phyloP scores from a whole-genome alignment of 2,888 invertebrate species.

The Matsumyia berberina region DNA sequence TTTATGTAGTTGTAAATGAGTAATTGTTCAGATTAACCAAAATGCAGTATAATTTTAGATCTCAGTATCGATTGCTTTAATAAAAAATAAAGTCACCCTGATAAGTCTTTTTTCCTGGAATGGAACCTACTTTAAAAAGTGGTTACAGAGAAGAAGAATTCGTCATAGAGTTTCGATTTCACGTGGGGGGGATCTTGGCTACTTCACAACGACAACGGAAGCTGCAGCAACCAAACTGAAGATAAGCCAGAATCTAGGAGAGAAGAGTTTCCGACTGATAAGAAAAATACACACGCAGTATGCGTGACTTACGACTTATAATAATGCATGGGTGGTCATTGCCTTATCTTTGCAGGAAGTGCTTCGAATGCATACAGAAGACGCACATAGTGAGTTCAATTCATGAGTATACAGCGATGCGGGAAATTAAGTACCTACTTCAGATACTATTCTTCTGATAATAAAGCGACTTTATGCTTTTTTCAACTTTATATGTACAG shows the following conservation, averaged over 20 bases:
- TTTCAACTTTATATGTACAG: too few relatives aligned
- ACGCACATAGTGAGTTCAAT: background rate
- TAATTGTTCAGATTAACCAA: slow-evolving; percentile 10
- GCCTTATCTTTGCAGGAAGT: slow-evolving; percentile 21
- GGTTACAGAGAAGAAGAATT: background rate
- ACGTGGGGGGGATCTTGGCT: too few relatives aligned
- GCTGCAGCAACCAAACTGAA: too few relatives aligned
- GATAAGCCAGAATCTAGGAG: background rate
- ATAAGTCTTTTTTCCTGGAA: slow-evolving; percentile 27
- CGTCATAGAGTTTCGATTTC: too few relatives aligned
- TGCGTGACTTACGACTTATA: background rate
- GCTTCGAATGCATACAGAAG: background rate
- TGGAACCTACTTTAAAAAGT: background rate
- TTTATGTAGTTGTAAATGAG: background rate
- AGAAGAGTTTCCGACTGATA: slow-evolving; percentile 24
- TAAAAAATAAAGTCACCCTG: slow-evolving; percentile 18
- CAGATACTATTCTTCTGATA: background rate
- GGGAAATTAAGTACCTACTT: background rate
- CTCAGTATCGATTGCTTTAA: background rate
- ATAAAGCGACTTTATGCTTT: background rate
- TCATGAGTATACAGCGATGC: background rate
- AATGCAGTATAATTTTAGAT: slow-evolving; percentile 6
- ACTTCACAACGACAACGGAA: too few relatives aligned
- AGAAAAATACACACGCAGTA: background rate
- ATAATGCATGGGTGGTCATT: slow-evolving; percentile 2